Base-by-base conservation (phyloP, 2,113 vertebrate genomes). In the Poeciliopsis retropinna region DNA sequence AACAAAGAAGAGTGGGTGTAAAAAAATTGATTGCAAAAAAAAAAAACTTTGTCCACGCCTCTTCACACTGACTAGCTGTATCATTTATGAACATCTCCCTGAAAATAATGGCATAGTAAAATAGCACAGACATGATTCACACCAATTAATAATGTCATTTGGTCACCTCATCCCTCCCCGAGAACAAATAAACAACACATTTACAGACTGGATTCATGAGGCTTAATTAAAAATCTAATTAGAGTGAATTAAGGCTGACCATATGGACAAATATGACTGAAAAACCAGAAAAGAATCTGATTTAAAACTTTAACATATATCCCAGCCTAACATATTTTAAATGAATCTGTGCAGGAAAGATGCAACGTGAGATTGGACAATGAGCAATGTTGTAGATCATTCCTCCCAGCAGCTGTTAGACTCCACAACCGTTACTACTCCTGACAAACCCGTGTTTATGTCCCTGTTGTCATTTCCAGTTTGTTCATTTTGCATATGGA, bases 31-130 rank as follows among this genome's bases (percentile, higher is more conserved):
- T 78, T 84, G 80, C 73, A 76, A 86, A 84, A 79, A 28, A 85
- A 85, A 28, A 37, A 66, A 86, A 70, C 51, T 31, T 70, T 86
- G 5, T 90, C 85, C 86, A 64, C 78, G 84, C 82, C 70, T 84
- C 22, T 84, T 85, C 63, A 81, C 84, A 70, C 73, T 78, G 69
- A 70, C 60, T 8, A 25, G 54, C 64, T 76, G 69, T 70, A 81
- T 86, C 30, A 82, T 78, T 85, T 63, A 78, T 39, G 8, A 80
- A 66, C 57, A 39, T 69, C 60, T 67, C 15, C 69, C 29, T 2
- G 32, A 27, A 72, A 61, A 60, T 10, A 69, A 66, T 73, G 5
- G 44, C 10, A 81, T 32, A 5, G 62, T 41, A 39, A 81, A 66
- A 1, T 0, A 32, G 9, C 32, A 47, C 22, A 57, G 27, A 17